phyloP scores from a whole-genome alignment of 2,888 invertebrate species.

The Lithophane ornitopus region DNA sequence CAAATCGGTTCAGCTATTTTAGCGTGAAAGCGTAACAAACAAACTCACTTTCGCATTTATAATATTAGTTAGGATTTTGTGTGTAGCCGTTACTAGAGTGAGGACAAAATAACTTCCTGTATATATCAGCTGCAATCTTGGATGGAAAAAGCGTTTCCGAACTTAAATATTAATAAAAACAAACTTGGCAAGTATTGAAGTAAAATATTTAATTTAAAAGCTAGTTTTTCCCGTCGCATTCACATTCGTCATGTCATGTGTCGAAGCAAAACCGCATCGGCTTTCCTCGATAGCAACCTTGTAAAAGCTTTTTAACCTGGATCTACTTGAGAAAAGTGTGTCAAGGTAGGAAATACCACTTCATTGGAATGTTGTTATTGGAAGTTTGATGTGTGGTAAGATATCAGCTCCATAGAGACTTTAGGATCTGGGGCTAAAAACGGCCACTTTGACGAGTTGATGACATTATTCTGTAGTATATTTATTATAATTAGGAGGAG shows the following conservation, averaged over 20 bases:
- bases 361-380: slow-evolving; percentile 17
- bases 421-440: no score
- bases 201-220: background rate
- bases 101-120: background rate
- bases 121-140: background rate
- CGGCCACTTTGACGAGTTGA: no score
- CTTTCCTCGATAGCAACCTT: slow-evolving; percentile 14
- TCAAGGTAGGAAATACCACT: slow-evolving; percentile 24
- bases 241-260: background rate
- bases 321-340: slow-evolving; percentile 23
- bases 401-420: background rate
- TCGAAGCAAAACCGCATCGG: background rate
- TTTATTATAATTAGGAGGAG: no score
- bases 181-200: background rate
- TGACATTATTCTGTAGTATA: no score
- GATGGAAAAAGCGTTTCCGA: background rate
- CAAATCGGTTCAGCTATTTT: no score
- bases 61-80: background rate
- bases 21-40: no score
- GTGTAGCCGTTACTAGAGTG: background rate
- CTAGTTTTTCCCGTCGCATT: background rate
- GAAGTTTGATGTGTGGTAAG: background rate
- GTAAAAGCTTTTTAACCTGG: slow-evolving; percentile 6
- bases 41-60: no score
- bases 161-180: no score